Evolutionary conservation across 2,888 invertebrate species (phyloP), one percentile per base, ranked within the genome.

Genomic region (Rugalucina vietnamica): DNA sequence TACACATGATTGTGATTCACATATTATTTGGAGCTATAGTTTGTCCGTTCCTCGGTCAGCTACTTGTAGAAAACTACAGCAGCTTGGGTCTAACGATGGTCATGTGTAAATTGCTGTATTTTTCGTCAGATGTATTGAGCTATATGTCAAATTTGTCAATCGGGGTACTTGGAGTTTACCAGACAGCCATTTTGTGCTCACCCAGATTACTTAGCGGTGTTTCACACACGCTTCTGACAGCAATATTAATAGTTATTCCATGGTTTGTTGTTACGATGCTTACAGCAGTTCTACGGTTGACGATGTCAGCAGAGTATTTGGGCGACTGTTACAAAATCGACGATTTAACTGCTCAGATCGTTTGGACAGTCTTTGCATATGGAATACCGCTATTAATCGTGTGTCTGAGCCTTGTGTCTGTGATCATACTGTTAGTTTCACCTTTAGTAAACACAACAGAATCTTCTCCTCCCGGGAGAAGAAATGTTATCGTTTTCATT

Each of bases 261-360:
- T 87, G 87, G 87, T 72, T 87, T 36, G 79, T 87, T 1, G 81
- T 81, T 14, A 50, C 81, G 1, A 85, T 83, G 72, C 34, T 87
- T 10, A 79, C 87, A 0, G 81, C 85, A 0, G 85, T 85, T 21
- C 60, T 87, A 21, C 39, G 87, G 29, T 57, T 87, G 14, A 87
- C 87, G 5, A 87, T 87, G 87, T 83, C 87, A n/a, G 87, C 83
- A 29, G 87, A 87, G 57, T 79, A 82, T 43, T 83, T 54, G 8
- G 87, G 87, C 21, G 69, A 71, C 32, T 87, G 87, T 69, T 85
- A 87, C 65, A 76, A 79, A 24, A 81, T 87, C 18, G 79, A 81
- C 21, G 87, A 87, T 65, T 18, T 24, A 43, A 85, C 85, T 0
- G 87, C 87, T 12, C 84, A 82, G n/a, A 79, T 69, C 39, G 49